Conservation (phyloP, 2,888 invertebrate genomes). For the Carabus problematicus region DNA sequence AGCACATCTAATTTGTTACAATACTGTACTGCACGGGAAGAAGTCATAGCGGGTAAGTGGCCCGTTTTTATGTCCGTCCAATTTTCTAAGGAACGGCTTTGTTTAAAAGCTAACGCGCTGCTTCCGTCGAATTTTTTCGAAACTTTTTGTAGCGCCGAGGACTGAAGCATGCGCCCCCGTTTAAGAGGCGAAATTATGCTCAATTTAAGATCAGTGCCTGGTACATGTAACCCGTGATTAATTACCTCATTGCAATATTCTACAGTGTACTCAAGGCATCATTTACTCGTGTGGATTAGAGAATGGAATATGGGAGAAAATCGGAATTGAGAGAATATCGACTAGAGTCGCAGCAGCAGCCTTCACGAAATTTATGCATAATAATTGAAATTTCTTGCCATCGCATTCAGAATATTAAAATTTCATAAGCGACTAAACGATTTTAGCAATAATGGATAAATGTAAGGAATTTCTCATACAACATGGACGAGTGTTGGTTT, state of each 20-base stretch:
- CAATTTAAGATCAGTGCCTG: conserved; percentile 12
- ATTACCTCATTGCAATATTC: not conserved
- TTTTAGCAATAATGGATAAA: not conserved
- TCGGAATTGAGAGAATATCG: no score
- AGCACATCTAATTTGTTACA: conserved; percentile 32
- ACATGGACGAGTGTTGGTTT: no score
- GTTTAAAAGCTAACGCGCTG: conserved; percentile 18
- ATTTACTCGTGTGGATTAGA: no score
- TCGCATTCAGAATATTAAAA: conserved; percentile 20
- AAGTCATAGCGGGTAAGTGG: conserved; percentile 22
- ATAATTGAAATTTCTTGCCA: conserved; percentile 15
- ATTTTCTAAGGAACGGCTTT: conserved; percentile 28
- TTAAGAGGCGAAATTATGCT: conserved; percentile 18
- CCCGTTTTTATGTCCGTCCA: conserved; percentile 25
- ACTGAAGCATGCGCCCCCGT: conserved; percentile 14
- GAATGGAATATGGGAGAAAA: no score
- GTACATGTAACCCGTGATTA: not conserved
- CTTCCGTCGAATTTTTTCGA: conserved; percentile 1
- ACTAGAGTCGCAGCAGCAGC: not conserved
- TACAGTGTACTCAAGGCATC: not conserved
- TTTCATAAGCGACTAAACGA: conserved; percentile 10
- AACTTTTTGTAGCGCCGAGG: conserved; percentile 1
- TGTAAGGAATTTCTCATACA: no score
- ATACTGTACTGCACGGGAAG: conserved; percentile 18
- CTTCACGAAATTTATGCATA: conserved; percentile 16